Evolutionary conservation across 2,888 invertebrate genomes (phyloP).

Genomic region (Patella pellucida): DNA sequence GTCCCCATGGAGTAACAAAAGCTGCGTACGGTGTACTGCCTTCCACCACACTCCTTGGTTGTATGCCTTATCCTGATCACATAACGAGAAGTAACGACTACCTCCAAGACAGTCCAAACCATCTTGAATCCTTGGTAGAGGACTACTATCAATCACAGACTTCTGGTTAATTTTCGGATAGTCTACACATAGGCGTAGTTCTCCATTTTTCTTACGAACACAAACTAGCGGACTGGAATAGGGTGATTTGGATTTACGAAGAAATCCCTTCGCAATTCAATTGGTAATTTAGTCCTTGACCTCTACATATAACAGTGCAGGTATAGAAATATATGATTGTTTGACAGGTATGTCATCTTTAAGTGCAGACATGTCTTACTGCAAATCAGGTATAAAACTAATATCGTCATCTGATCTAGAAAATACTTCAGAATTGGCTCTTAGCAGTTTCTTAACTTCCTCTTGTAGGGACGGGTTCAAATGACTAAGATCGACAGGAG

Average conservation of each 20-base stretch:
- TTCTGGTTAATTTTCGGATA: slow-evolving; percentile 18
- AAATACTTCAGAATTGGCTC: too few relatives aligned
- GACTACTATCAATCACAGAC: slow-evolving; percentile 3
- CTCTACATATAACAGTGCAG: too few relatives aligned
- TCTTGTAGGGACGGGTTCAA: too few relatives aligned
- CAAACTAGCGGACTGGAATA: slow-evolving; percentile 17
- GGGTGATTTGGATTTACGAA: slow-evolving; percentile 10
- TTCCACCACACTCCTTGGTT: slow-evolving; percentile 1
- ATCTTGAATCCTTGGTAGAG: slow-evolving; percentile 16
- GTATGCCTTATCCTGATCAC: slow-evolving; percentile 15
- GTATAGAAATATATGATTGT: too few relatives aligned
- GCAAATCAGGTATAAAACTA: too few relatives aligned
- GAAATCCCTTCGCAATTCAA: neutral
- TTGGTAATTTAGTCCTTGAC: too few relatives aligned
- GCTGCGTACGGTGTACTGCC: slow-evolving; percentile 5
- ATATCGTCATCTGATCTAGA: too few relatives aligned
- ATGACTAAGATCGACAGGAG: too few relatives aligned
- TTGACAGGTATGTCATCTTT: too few relatives aligned
- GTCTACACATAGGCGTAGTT: slow-evolving; percentile 19
- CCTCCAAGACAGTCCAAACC: slow-evolving; percentile 5
- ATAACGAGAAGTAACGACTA: slow-evolving; percentile 14
- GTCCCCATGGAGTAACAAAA: slow-evolving; percentile 13
- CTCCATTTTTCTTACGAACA: slow-evolving; percentile 21
- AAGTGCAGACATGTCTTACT: too few relatives aligned
- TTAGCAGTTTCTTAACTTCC: too few relatives aligned